Evolutionary conservation across 1,140 invertebrate genomes (phyloP).

Genomic region (Rhizoglyphus robini): DNA sequence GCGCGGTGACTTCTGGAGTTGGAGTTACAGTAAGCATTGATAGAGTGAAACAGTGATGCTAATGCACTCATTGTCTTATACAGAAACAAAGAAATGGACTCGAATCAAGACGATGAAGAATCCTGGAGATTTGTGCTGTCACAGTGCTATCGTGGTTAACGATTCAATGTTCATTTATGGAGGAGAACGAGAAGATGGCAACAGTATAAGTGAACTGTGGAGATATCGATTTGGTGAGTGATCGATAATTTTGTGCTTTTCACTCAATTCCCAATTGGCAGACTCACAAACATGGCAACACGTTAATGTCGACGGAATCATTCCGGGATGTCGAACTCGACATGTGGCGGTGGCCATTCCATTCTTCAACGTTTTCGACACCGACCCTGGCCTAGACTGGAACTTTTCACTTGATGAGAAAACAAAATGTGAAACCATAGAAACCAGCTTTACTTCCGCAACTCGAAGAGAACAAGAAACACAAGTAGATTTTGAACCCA

Average conservation of each 20-base stretch:
- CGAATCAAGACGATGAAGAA: constrained; percentile 42
- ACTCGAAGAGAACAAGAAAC: neutral
- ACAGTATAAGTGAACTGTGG: constrained; percentile 64
- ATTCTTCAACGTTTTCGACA: constrained; percentile 17
- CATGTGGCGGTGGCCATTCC: constrained; percentile 31
- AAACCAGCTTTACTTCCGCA: neutral
- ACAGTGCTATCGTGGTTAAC: constrained; percentile 59
- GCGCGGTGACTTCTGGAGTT: constrained; percentile 68
- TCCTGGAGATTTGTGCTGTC: constrained; percentile 62
- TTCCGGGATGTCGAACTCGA: constrained; percentile 56
- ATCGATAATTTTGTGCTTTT: constrained; percentile 7
- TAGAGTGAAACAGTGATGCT: constrained; percentile 7
- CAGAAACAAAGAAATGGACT: constrained; percentile 51
- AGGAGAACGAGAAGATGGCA: constrained; percentile 52
- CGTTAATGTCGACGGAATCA: constrained; percentile 48
- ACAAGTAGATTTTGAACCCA: neutral
- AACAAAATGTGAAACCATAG: neutral
- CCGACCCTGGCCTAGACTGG: constrained; percentile 11
- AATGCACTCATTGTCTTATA: constrained; percentile 22
- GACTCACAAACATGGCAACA: constrained; percentile 62
- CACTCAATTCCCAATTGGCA: constrained; percentile 34
- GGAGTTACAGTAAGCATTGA: constrained; percentile 46
- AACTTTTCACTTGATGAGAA: neutral
- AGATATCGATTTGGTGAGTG: constrained; percentile 63
- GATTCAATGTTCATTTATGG: constrained; percentile 70